These are phyloP conservation scores for Oppia nitens DNA, from an alignment of 1,140 invertebrate species.

Conservation along the genomic window DNA sequence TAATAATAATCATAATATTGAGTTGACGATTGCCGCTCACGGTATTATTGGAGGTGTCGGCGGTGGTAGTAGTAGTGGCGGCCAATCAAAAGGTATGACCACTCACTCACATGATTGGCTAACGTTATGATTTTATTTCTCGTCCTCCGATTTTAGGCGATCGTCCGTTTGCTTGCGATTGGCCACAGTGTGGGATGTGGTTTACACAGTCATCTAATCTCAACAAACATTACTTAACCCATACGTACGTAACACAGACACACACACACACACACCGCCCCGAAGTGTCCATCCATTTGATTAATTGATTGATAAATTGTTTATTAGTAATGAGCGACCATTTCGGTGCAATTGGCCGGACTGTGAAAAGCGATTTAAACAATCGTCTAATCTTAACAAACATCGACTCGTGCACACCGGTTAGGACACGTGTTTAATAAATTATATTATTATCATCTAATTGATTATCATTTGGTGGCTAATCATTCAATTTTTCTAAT, in stretches of 20 bases:
- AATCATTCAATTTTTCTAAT: slow-evolving; percentile 1
- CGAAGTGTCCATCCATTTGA: no score
- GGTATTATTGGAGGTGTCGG: slow-evolving; percentile 12
- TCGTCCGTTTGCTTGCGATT: slow-evolving; percentile 5
- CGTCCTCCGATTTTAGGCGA: slow-evolving; percentile 31
- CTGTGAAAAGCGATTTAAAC: slow-evolving; percentile 25
- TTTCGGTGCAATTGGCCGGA: slow-evolving; percentile 26
- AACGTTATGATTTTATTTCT: not conserved
- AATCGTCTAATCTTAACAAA: slow-evolving; percentile 25
- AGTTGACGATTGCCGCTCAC: no score
- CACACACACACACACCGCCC: no score
- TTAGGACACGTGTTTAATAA: no score
- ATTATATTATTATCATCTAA: no score
- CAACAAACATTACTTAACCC: slow-evolving; percentile 14
- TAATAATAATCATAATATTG: no score
- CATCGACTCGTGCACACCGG: slow-evolving; percentile 25
- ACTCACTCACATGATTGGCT: not conserved
- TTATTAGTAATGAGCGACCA: slow-evolving; percentile 14
- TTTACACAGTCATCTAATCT: slow-evolving; percentile 10
- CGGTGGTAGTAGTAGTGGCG: not conserved
- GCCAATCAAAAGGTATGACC: no score
- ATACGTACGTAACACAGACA: no score
- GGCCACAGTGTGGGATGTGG: slow-evolving; percentile 13
- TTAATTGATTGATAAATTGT: no score
- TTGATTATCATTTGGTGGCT: no score